These are phyloP conservation scores for Orgyia antiqua DNA, from an alignment of 2,888 invertebrate genomes.

Conservation along the genomic window DNA sequence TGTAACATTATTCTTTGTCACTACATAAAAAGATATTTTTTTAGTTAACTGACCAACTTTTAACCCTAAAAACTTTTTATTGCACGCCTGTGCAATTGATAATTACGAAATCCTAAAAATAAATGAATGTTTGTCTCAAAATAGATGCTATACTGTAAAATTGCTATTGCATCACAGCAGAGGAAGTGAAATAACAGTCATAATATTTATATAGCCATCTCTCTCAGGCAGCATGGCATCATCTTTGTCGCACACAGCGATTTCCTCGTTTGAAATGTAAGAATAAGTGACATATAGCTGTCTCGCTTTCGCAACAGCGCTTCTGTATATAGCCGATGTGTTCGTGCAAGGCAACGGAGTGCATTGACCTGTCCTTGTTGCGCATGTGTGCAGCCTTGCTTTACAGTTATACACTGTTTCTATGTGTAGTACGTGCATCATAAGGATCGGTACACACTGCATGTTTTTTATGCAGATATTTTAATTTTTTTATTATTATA, in stretches of 20 bases:
- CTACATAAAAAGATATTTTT: too few relatives aligned
- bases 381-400: constrained; percentile 74
- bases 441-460: constrained; percentile 61
- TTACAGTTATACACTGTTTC: constrained; percentile 62
- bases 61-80: too few relatives aligned
- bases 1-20: too few relatives aligned
- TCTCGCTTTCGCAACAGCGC: constrained; percentile 38
- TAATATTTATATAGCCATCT: constrained; percentile 73
- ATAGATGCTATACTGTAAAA: constrained; percentile 66
- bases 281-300: constrained; percentile 34
- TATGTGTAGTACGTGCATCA: constrained; percentile 63
- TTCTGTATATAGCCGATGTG: constrained; percentile 42
- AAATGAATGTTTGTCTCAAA: constrained; percentile 64
- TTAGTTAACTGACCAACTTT: too few relatives aligned
- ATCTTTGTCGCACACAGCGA: constrained; percentile 57
- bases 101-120: constrained; percentile 41
- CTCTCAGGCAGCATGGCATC: constrained; percentile 48
- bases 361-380: constrained; percentile 78
- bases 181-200: constrained; percentile 77
- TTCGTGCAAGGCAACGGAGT: constrained; percentile 74
- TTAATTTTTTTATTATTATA: constrained; percentile 17
- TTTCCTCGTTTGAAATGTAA: constrained; percentile 42
- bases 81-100: constrained; percentile 1
- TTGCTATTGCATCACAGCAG: constrained; percentile 72
- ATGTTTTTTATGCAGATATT: constrained; percentile 18